phyloP scores from a whole-genome alignment of 2,888 invertebrate species.

The Athalia rosae region DNA sequence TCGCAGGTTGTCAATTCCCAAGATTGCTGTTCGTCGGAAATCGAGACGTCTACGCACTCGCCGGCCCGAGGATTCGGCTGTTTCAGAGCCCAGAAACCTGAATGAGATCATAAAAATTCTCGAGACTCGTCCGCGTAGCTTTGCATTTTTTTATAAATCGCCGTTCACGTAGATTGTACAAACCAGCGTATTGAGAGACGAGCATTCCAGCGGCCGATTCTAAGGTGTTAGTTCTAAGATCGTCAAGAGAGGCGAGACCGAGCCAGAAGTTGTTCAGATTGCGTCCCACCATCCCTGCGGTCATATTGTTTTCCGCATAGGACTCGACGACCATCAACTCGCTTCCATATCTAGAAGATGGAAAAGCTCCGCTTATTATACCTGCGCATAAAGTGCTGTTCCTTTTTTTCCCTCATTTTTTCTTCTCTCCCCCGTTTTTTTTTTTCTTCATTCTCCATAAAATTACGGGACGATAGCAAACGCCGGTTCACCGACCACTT shows the following conservation, averaged over 20 bases:
- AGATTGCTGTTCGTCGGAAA: conserved; percentile 84
- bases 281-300: conserved; percentile 85
- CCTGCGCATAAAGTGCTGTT: neutral
- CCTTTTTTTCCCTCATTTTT: neutral
- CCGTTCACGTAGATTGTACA: conserved; percentile 51
- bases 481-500: conserved; percentile 16
- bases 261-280: conserved; percentile 89
- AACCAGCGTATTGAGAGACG: conserved; percentile 93
- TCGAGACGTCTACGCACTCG: conserved; percentile 90
- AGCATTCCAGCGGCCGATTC: conserved; percentile 94
- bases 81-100: conserved; percentile 91
- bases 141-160: neutral
- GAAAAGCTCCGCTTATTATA: neutral
- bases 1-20: conserved; percentile 98
- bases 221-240: conserved; percentile 93
- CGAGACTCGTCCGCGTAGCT: neutral
- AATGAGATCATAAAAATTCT: conserved; percentile 51
- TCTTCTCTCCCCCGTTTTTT: neutral
- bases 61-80: conserved; percentile 93
- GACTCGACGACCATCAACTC: conserved; percentile 94
- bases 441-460: no score
- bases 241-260: conserved; percentile 92
- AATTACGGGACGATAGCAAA: neutral
- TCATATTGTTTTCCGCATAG: conserved; percentile 93
- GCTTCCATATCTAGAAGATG: conserved; percentile 89